Evolutionary conservation across 2,888 invertebrate species (phyloP).

Genomic region (Tetrapedia diversipes): DNA sequence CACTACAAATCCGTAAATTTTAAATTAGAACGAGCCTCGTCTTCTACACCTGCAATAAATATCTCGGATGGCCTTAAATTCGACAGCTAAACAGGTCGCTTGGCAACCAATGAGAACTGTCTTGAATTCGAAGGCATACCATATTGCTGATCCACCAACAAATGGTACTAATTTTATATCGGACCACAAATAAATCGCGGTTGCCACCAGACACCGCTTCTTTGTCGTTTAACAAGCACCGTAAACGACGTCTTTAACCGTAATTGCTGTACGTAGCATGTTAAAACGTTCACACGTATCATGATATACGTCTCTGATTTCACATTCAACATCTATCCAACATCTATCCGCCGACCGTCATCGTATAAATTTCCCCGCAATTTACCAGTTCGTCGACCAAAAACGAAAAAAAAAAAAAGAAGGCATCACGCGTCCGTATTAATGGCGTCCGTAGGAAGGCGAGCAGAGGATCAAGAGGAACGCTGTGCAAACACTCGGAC

Average conservation of each 20-base stretch:
- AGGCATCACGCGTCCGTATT: not conserved
- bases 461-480: not conserved
- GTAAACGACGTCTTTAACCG: not conserved
- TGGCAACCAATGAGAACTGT: not conserved
- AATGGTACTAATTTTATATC: constrained; percentile 9
- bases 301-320: not conserved
- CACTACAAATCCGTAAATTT: not conserved
- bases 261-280: not conserved
- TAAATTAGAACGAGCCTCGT: not conserved
- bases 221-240: not conserved
- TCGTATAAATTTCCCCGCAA: not conserved
- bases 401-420: not conserved
- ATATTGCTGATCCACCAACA: not conserved
- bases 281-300: not conserved
- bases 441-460: no score
- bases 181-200: not conserved
- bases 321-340: not conserved
- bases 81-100: not conserved
- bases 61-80: not conserved
- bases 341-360: not conserved
- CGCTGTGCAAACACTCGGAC: not conserved
- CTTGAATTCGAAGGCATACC: not conserved
- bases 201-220: not conserved
- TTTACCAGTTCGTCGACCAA: not conserved
- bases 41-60: not conserved